Evolutionary conservation across 2,113 vertebrate genomes (phyloP).

Genomic region (Hippolais icterina): DNA sequence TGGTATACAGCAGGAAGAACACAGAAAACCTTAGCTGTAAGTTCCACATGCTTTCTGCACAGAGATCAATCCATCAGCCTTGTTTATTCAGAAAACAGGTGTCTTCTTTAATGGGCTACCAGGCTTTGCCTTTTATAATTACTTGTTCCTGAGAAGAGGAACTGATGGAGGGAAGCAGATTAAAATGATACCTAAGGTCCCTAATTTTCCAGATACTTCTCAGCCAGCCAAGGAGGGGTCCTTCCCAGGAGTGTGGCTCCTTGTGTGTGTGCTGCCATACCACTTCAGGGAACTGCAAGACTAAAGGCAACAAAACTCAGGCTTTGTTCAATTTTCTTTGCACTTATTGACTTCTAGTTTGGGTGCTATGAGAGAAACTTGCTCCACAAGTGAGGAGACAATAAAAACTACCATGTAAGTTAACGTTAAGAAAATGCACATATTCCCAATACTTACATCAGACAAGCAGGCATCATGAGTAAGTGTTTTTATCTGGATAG

Average conservation of each 20-base stretch:
- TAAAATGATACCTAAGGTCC: not conserved
- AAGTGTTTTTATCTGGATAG: not conserved
- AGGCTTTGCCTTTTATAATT: not conserved
- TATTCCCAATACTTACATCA: not conserved
- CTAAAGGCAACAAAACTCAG: not conserved
- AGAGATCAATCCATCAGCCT: not conserved
- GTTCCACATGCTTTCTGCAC: not conserved
- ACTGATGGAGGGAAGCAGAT: not conserved
- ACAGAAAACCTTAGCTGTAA: not conserved
- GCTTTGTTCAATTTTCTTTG: not conserved
- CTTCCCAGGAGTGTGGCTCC: not conserved
- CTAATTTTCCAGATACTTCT: not conserved
- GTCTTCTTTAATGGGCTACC: not conserved
- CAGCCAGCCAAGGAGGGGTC: not conserved
- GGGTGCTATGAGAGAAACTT: not conserved
- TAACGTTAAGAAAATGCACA: not conserved
- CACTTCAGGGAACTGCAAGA: not conserved
- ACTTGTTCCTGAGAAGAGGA: not conserved
- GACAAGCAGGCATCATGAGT: not conserved
- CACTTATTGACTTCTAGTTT: not conserved
- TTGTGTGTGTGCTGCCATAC: accelerated
- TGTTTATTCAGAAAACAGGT: not conserved
- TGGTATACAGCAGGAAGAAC: not conserved
- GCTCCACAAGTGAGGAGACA: not conserved
- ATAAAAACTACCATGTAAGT: accelerated